Conservation (phyloP, 2,797 vertebrate genomes). For the Lepilemur septentrionalis region DNA sequence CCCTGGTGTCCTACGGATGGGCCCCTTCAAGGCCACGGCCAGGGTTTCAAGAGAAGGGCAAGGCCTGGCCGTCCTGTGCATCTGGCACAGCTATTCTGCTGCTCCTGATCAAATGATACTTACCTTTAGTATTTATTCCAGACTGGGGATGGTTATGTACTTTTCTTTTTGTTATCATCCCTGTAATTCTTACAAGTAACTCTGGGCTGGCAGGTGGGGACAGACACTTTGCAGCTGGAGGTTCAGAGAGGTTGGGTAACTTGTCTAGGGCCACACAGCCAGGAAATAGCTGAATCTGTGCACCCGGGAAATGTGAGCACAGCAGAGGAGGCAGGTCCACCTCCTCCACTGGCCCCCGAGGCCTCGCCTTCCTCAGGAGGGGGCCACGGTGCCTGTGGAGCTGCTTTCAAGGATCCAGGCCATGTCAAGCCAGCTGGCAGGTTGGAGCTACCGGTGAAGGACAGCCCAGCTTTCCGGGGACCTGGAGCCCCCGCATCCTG, state of each 20-base stretch:
- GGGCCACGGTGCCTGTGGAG: background rate
- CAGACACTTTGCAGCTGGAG: background rate
- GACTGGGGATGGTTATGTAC: background rate
- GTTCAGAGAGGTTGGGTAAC: background rate
- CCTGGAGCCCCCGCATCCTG: background rate
- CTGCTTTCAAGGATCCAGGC: background rate
- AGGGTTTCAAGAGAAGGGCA: background rate
- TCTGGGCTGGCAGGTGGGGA: background rate
- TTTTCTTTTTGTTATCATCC: background rate
- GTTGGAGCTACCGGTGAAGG: background rate
- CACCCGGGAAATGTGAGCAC: background rate
- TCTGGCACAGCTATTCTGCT: background rate
- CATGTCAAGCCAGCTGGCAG: background rate
- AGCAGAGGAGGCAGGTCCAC: background rate
- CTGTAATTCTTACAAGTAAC: background rate
- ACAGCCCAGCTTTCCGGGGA: background rate
- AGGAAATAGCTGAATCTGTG: background rate
- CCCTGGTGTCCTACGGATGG: background rate
- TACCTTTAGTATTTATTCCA: background rate
- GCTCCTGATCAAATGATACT: background rate
- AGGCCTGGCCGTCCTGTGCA: background rate
- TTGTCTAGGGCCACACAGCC: background rate
- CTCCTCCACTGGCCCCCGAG: too few species aligned
- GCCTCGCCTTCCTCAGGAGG: background rate
- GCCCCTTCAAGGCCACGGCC: background rate